Conservation (phyloP, 2,888 invertebrate species). For the Cheilosia urbana region DNA sequence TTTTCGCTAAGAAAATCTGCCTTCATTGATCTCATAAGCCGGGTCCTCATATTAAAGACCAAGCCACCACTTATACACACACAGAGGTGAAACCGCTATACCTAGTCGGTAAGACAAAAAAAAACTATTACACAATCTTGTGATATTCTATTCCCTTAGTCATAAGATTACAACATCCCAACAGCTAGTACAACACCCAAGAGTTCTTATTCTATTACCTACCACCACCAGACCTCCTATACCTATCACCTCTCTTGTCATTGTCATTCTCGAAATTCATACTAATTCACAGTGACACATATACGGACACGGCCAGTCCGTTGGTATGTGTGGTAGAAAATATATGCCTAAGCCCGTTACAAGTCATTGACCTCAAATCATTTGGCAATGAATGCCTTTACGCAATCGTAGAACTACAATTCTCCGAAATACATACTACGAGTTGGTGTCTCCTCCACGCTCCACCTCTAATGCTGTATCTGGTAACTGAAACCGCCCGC, state of each 20-base stretch:
- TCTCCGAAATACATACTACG: constrained; percentile 15
- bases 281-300: constrained; percentile 51
- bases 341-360: constrained; percentile 52
- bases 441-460: constrained; percentile 9
- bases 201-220: constrained; percentile 35
- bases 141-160: constrained; percentile 11
- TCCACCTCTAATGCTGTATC: constrained; percentile 17
- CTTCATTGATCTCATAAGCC: background rate
- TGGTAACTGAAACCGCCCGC: constrained; percentile 46
- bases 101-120: too few species aligned
- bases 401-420: constrained; percentile 31
- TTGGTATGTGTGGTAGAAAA: constrained; percentile 3
- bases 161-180: constrained; percentile 50
- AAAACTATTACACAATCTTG: constrained; percentile 45
- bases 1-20: too few species aligned
- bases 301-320: constrained; percentile 49
- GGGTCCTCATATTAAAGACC: background rate
- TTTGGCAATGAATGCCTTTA: constrained; percentile 65
- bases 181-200: constrained; percentile 18
- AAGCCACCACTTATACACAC: too few species aligned
- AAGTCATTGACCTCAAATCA: constrained; percentile 71
- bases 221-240: background rate
- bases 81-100: too few species aligned
- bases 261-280: constrained; percentile 52
- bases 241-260: constrained; percentile 25